Conservation (phyloP, 2,888 invertebrate genomes). For the Diabrotica balteata region DNA sequence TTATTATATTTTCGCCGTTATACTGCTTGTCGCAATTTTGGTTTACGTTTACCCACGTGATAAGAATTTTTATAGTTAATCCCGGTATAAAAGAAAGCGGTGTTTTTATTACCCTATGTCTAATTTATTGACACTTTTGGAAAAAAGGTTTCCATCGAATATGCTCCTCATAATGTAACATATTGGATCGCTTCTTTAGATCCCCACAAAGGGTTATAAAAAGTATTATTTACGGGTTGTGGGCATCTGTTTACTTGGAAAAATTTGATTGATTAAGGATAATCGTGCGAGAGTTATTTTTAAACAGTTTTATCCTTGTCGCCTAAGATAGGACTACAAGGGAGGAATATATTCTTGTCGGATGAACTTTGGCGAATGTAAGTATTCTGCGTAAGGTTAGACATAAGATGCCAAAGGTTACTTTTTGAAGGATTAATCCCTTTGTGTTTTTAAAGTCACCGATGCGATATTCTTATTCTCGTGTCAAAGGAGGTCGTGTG, state of each 20-base stretch:
- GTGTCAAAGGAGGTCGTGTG: not conserved
- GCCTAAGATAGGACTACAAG: not conserved
- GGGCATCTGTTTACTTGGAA: constrained; percentile 22
- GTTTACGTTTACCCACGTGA: constrained; percentile 52
- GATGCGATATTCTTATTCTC: constrained; percentile 1
- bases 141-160: constrained; percentile 22
- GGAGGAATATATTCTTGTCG: constrained; percentile 1
- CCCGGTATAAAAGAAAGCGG: constrained; percentile 44
- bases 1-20: constrained; percentile 54
- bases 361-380: constrained; percentile 2
- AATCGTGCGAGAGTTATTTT: constrained; percentile 17
- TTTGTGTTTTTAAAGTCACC: constrained; percentile 7
- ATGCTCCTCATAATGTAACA: constrained; percentile 13
- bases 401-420: not conserved
- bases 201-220: constrained; percentile 25
- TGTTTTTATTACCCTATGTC: constrained; percentile 40
- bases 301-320: constrained; percentile 11
- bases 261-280: constrained; percentile 23
- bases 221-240: constrained; percentile 23
- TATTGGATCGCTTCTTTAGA: constrained; percentile 25
- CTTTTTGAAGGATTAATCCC: not conserved
- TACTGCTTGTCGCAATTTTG: constrained; percentile 51
- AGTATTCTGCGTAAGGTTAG: not conserved
- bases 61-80: constrained; percentile 54
- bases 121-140: constrained; percentile 42